Base-by-base conservation (phyloP, 2,888 invertebrate species). In the Chalcosyrphus nemorum region DNA sequence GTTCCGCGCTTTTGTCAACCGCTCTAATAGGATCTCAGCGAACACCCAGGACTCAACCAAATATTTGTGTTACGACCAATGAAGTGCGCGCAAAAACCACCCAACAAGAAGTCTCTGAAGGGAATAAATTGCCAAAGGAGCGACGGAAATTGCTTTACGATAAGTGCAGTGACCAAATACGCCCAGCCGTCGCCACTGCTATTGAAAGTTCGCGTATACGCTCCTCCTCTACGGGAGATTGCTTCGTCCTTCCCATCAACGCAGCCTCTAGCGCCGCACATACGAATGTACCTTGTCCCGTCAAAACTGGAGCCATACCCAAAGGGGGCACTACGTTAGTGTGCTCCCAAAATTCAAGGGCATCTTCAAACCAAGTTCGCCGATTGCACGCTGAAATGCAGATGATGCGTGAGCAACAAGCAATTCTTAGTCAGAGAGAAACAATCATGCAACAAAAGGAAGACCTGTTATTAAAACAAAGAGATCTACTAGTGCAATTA, bases 111-210 rank as follows among this genome's bases (percentile, higher is more conserved):
- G 19, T 27, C n/a, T 38, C 38, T 11, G 19, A 6, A 21, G 38
- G 19, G 21, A 9, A 4, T 38, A 57, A 35, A 1, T 57, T 57
- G 38, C 38, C 38, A 11, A 13, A n/a, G 38, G 57, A 57, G 21
- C 38, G 38, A 38, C 38, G 57, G 35, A 57, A 57, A 38, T 57
- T 29, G 38, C 56, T 56, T 19, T 19, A 57, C 21, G 38, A 38
- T 13, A n/a, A 21, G n/a, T 38, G 38, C 21, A 19, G 57, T 38
- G 13, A 11, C 4, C 24, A 41, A 57, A n/a, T 41, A 17, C 13
- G 15, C 13, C 19, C 38, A 57, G 19, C 24, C n/a, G 57, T 35
- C 13, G 19, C 19, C 57, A 52, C 19, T 38, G 9, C 38, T n/a
- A 3, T 57, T 19, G 27, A n/a, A 21, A 19, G 21, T 38, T 38